These are phyloP conservation scores for Patella depressa DNA, from an alignment of 2,888 invertebrate genomes.

Conservation along the genomic window DNA sequence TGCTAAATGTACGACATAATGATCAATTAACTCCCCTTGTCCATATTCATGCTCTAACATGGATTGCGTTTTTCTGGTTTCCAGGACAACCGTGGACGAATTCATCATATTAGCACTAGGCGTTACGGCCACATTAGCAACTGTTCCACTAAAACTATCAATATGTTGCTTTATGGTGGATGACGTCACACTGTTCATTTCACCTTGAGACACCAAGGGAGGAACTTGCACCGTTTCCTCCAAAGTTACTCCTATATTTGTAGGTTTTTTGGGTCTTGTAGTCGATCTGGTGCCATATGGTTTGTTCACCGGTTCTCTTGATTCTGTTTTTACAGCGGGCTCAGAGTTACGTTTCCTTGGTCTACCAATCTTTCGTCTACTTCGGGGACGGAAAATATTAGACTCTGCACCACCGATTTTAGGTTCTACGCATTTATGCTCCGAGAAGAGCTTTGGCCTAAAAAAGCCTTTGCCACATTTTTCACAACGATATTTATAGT, in stretches of 20 bases:
- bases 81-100: background rate
- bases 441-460: constrained; percentile 59
- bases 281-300: constrained; percentile 3
- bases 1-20: constrained; percentile 53
- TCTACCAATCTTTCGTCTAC: constrained; percentile 57
- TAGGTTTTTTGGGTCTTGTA: background rate
- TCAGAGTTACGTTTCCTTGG: constrained; percentile 52
- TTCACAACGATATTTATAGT: constrained; percentile 61
- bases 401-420: constrained; percentile 44
- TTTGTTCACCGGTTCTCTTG: background rate
- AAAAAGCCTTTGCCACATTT: constrained; percentile 65
- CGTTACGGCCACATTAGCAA: background rate
- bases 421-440: constrained; percentile 62
- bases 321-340: background rate
- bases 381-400: constrained; percentile 49
- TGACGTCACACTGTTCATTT: background rate
- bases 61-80: background rate
- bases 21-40: constrained; percentile 36
- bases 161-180: background rate
- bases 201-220: background rate
- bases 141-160: background rate
- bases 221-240: background rate
- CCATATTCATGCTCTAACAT: background rate
- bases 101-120: background rate
- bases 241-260: background rate